Evolutionary conservation across 2,888 invertebrate genomes (phyloP), one percentile per base, ranked within the genome.

Genomic region (Drosophila prostipennis): DNA sequence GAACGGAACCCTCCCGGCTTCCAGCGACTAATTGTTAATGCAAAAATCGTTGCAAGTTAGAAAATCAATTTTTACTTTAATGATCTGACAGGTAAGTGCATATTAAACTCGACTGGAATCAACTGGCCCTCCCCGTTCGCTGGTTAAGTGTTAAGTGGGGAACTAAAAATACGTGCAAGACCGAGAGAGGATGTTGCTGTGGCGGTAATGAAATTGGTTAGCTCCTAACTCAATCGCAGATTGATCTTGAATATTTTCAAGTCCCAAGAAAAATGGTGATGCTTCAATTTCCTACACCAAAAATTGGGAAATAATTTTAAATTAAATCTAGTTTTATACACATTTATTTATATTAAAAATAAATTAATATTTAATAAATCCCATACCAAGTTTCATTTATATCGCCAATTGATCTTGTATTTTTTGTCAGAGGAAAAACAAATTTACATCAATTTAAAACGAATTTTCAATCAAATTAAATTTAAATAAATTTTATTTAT

Each of bases 1-100:
- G 26, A 26, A 26, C 26, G 34, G 26, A 46, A 2, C 26, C 26
- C 26, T 26, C 26, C 26, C 6, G 26, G 26, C 5, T 26, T 26
- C 26, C 26, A 26, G 26, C 26, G 26, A 61, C 78, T 86, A 78
- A 86, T 87, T 87, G 80, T 82, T 84, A 86, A 86, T 87, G 86
- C 86, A 80, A 87, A 87, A 85, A 81, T 85, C 84, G 82, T 84
- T 83, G 76, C 79, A 77, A 81, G 83, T 85, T 83, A 87, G 86
- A 86, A 86, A 85, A 85, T 85, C 85, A 85, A 85, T 85, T 85
- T 85, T 86, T 85, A 85, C 86, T 86, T 86, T 85, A 85, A 85
- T 85, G 84, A 85, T 81, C 83, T 81, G 80, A 71, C 57, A 54
- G 69, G 72, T 76, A 83, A 83, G 78, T 81, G 81, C 72, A 80